phyloP scores from a whole-genome alignment of 1,140 invertebrate genomes.

The Aleiodes sp. region DNA sequence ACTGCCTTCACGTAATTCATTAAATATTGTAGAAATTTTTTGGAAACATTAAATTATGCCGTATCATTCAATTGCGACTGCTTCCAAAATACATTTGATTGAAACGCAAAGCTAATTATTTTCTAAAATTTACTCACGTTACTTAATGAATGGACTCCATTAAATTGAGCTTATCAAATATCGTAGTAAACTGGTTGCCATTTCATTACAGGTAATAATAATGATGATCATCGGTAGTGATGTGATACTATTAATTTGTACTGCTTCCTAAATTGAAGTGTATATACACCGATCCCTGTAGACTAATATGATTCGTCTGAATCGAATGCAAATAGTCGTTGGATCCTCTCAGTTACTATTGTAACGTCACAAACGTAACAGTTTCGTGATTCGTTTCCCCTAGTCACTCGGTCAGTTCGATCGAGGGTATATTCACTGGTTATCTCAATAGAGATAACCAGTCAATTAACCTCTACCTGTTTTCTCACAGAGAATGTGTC shows the following conservation, averaged over 20 bases:
- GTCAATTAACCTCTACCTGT: background rate
- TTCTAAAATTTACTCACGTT: too few species aligned
- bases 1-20: too few species aligned
- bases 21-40: too few species aligned
- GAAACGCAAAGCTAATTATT: too few species aligned
- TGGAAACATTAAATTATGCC: too few species aligned
- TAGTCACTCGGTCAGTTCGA: background rate
- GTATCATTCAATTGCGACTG: too few species aligned
- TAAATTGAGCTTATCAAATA: slow-evolving; percentile 3
- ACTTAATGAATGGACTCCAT: too few species aligned
- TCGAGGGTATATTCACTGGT: background rate
- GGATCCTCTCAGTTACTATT: background rate
- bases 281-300: background rate
- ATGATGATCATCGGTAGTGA: background rate
- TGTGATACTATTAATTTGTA: background rate
- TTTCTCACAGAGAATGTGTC: slow-evolving; percentile 14
- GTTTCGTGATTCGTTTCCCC: background rate
- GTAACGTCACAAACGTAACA: background rate
- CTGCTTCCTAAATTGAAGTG: background rate
- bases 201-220: background rate
- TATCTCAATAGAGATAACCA: background rate
- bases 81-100: too few species aligned
- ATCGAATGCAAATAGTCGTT: background rate
- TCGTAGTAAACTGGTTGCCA: background rate
- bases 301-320: background rate